Conservation (phyloP, 2,797 vertebrate species). For the Pipistrellus kuhlii region DNA sequence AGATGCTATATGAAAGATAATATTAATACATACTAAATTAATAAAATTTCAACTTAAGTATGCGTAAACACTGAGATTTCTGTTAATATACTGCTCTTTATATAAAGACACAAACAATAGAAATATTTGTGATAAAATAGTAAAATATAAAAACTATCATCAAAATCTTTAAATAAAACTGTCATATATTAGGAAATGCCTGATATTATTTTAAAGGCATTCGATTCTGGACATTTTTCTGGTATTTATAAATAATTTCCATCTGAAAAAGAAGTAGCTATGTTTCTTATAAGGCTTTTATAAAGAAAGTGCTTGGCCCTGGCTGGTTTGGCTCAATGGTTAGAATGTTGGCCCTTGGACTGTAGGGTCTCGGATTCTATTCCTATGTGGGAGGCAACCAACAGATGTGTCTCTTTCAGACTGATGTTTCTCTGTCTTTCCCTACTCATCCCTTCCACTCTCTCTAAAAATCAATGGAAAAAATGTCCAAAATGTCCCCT, state of each 20-base stretch:
- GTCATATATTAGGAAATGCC: conserved; percentile 29
- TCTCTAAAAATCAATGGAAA: too few species aligned
- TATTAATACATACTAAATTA: conserved; percentile 7
- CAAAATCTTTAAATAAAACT: conserved; percentile 39
- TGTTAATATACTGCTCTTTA: background rate
- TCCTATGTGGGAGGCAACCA: too few species aligned
- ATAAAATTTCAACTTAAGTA: conserved; percentile 22
- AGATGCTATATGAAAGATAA: background rate
- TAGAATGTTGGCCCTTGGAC: too few species aligned
- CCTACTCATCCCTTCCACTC: too few species aligned
- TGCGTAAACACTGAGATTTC: background rate
- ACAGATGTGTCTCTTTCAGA: too few species aligned
- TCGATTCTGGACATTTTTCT: background rate
- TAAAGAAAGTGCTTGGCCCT: background rate
- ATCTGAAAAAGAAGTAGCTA: conserved; percentile 33
- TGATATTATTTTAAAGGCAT: conserved; percentile 21
- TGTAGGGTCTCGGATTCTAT: too few species aligned
- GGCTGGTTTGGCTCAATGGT: too few species aligned
- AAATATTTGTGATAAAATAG: conserved; percentile 2
- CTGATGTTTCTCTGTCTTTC: too few species aligned
- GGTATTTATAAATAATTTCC: conserved; percentile 45
- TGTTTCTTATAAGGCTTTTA: conserved; percentile 5
- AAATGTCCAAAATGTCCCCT: too few species aligned
- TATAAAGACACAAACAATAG: background rate
- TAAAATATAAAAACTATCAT: background rate